These are phyloP conservation scores for Athene noctua DNA, from an alignment of 2,113 vertebrate genomes.

Conservation along the genomic window DNA sequence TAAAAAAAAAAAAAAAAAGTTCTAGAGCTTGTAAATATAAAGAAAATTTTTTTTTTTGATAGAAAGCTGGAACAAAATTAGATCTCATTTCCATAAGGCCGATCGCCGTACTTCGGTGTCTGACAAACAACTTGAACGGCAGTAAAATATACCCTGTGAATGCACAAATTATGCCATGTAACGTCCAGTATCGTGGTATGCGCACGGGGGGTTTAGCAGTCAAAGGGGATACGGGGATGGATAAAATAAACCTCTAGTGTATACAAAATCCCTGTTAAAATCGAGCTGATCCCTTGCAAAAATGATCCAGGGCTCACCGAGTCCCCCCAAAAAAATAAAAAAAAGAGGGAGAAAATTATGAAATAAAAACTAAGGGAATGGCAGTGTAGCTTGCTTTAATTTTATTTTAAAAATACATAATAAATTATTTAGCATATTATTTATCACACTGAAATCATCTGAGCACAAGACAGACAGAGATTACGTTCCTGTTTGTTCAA, in stretches of 20 bases:
- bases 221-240: not conserved
- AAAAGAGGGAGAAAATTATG: not conserved
- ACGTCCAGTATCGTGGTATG: not conserved
- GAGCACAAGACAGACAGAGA: not conserved
- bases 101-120: not conserved
- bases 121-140: not conserved
- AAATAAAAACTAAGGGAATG: not conserved
- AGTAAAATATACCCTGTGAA: not conserved
- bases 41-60: not conserved
- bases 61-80: conserved; percentile 1
- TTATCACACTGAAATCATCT: not conserved
- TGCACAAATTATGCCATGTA: not conserved
- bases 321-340: not conserved
- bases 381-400: not conserved
- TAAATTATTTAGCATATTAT: not conserved
- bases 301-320: not conserved
- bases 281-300: not conserved
- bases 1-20: not conserved
- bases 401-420: not conserved
- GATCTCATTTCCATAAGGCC: not conserved
- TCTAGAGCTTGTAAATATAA: not conserved
- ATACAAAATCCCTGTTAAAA: conserved; percentile 29
- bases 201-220: not conserved
- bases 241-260: not conserved
- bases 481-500: not conserved